phyloP scores from a whole-genome alignment of 2,113 vertebrate genomes.

The Tringa solitaria region DNA sequence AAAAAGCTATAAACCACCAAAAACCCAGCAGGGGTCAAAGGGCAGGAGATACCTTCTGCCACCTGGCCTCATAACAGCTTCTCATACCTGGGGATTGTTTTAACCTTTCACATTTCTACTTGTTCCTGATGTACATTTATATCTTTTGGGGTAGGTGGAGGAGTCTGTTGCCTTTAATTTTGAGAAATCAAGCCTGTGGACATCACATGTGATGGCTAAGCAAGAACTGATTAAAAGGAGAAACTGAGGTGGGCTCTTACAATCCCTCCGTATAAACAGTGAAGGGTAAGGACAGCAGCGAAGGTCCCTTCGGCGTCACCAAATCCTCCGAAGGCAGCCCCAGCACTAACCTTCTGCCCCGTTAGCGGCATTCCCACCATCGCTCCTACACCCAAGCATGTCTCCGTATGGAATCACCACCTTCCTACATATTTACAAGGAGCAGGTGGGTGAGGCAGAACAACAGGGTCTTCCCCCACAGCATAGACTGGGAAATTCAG shows the following conservation, averaged over 20 bases:
- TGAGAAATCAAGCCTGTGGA: neutral
- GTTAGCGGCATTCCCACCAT: neutral
- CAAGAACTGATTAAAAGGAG: neutral
- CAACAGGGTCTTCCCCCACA: neutral
- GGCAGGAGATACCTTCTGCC: neutral
- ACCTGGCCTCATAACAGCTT: neutral
- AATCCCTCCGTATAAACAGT: neutral
- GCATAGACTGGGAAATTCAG: neutral
- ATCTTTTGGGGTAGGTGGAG: neutral
- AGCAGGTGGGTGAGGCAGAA: neutral
- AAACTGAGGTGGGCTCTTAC: neutral
- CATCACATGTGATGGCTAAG: fast-evolving
- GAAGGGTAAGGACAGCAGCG: neutral
- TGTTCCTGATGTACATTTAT: neutral
- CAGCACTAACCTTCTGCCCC: neutral
- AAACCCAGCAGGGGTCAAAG: neutral
- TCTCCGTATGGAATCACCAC: neutral
- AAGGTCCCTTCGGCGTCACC: neutral
- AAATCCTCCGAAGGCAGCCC: neutral
- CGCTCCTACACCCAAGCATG: fast-evolving
- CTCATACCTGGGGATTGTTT: neutral
- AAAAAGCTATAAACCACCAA: neutral
- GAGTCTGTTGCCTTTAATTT: neutral
- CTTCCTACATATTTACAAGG: neutral
- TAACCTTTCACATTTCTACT: neutral